Evolutionary conservation across 1,140 invertebrate genomes (phyloP).

Genomic region (Procambarus clarkii): DNA sequence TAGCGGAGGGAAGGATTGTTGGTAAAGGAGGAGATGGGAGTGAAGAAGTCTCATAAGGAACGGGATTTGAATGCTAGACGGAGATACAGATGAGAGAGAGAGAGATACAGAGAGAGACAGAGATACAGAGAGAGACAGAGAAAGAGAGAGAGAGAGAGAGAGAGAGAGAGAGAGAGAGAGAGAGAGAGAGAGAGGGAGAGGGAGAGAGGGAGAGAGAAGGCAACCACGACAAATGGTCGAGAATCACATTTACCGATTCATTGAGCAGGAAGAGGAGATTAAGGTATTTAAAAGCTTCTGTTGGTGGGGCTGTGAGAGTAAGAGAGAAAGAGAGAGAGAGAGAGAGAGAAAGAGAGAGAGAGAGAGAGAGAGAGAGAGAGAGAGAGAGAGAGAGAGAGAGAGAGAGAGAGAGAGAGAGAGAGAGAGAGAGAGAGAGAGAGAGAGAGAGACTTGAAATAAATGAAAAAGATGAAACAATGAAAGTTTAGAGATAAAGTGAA

Average conservation of each 20-base stretch:
- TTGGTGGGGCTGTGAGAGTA: not conserved
- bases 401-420: not conserved
- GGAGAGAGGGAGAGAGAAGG: not conserved
- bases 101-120: too few species aligned
- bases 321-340: not conserved
- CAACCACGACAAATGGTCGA: conserved; percentile 19
- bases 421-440: not conserved
- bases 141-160: too few species aligned
- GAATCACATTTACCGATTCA: conserved; percentile 50
- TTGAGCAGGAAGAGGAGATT: conserved; percentile 38
- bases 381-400: not conserved
- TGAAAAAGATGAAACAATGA: not conserved
- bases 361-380: not conserved
- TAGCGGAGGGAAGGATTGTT: not conserved
- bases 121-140: too few species aligned
- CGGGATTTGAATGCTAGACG: not conserved
- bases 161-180: too few species aligned
- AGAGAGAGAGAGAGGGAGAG: conserved; percentile 23
- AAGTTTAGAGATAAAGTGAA: not conserved
- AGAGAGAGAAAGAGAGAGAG: not conserved
- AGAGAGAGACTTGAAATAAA: not conserved
- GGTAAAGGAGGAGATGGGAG: not conserved
- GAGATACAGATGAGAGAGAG: not conserved
- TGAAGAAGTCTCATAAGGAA: not conserved
- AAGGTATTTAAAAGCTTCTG: conserved; percentile 54